Percentiles rank a stretch among this genome's conserved stretches.
phyloP scores from a whole-genome alignment of 2,888 invertebrate species.

The Acleris emargana region DNA sequence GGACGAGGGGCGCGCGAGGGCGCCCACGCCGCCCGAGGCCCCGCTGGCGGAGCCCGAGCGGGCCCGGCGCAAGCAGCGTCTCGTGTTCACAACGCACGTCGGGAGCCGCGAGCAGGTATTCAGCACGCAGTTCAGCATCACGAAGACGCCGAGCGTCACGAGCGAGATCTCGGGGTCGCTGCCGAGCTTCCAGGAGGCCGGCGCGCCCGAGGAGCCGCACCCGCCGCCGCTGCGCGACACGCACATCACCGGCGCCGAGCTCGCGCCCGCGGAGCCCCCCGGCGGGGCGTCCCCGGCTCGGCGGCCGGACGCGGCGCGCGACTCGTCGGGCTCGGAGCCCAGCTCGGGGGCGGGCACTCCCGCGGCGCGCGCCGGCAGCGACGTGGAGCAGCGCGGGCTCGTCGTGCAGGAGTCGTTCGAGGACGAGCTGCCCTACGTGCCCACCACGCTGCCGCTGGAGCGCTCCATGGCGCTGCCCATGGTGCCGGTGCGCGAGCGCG shows the following conservation, averaged over 20 bases:
- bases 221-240: conserved; percentile 42
- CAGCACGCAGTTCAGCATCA: conserved; percentile 86
- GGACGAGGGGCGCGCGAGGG: conserved; percentile 29
- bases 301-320: conserved; percentile 48
- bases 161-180: conserved; percentile 84
- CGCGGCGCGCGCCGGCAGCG: conserved; percentile 68
- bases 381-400: conserved; percentile 87
- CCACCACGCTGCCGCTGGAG: conserved; percentile 94
- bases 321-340: conserved; percentile 89
- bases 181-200: conserved; percentile 75
- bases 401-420: conserved; percentile 93
- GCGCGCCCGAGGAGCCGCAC: conserved; percentile 82
- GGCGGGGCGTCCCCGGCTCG: conserved; percentile 44
- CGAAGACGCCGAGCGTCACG: conserved; percentile 85
- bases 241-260: conserved; percentile 43
- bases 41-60: conserved; percentile 26
- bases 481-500: conserved; percentile 86
- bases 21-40: conserved; percentile 33
- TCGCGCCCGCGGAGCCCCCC: conserved; percentile 39
- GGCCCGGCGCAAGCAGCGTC: conserved; percentile 65
- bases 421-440: conserved; percentile 93
- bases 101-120: conserved; percentile 88
- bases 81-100: conserved; percentile 87
- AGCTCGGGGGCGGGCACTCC: conserved; percentile 83
- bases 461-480: conserved; percentile 91